Percentiles rank a stretch among this genome's conserved stretches.
Evolutionary conservation across 2,113 vertebrate species (phyloP).

Genomic region (Narcine bancroftii): DNA sequence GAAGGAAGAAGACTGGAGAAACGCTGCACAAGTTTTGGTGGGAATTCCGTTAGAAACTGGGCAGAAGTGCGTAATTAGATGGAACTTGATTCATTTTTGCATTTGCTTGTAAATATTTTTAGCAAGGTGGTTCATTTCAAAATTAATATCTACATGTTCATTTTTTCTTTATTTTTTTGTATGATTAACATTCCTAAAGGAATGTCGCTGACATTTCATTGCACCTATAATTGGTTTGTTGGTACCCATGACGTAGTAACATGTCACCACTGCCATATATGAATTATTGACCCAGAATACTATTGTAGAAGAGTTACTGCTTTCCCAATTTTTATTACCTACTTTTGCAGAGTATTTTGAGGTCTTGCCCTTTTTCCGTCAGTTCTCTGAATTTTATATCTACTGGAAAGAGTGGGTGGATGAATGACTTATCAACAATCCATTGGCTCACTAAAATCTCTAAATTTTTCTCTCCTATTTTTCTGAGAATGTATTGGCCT

Average conservation of each 20-base stretch:
- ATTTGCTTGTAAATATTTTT: constrained; percentile 6
- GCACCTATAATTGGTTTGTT: neutral
- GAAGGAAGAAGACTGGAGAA: constrained; percentile 97
- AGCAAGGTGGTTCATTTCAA: neutral
- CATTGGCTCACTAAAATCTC: neutral
- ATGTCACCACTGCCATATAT: neutral
- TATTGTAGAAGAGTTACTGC: neutral
- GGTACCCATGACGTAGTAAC: neutral
- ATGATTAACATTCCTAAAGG: neutral
- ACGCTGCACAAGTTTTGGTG: constrained; percentile 91
- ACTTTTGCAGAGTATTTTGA: neutral
- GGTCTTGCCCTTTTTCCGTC: neutral
- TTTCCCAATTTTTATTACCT: neutral
- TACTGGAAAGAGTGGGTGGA: neutral
- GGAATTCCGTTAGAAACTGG: constrained; percentile 95
- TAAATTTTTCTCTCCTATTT: neutral
- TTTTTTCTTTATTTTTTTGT: too few relatives aligned
- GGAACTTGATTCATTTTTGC: neutral
- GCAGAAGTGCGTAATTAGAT: constrained; percentile 68
- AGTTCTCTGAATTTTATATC: neutral
- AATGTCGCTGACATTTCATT: neutral
- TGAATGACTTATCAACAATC: neutral
- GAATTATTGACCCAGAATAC: neutral
- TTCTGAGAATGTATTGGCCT: neutral
- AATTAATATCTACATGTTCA: neutral